Conservation (phyloP, 1,140 invertebrate species). For the Drosophila ananassae region DNA sequence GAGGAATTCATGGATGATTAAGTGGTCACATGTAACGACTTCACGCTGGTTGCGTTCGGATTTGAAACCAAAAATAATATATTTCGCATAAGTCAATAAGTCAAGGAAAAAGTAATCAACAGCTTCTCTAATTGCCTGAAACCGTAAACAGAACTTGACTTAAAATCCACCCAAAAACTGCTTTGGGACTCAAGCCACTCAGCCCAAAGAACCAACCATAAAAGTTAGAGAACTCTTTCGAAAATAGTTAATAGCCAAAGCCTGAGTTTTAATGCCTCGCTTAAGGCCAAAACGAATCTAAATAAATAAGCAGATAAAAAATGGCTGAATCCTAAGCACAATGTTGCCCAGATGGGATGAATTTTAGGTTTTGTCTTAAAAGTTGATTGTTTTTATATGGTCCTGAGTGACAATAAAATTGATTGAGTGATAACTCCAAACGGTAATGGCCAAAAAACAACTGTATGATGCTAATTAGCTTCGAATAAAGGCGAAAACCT, state of each 20-base stretch:
- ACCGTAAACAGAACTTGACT: constrained; percentile 26
- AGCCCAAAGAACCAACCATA: constrained; percentile 6
- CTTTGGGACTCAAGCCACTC: constrained; percentile 1
- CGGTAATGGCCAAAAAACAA: constrained; percentile 31
- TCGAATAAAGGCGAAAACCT: constrained; percentile 23
- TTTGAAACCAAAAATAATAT: not conserved
- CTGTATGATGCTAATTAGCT: constrained; percentile 65
- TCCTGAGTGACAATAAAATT: constrained; percentile 46
- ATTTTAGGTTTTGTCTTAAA: constrained; percentile 13
- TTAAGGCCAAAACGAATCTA: constrained; percentile 12
- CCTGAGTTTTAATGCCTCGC: constrained; percentile 44
- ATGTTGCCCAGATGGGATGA: constrained; percentile 22
- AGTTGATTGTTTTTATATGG: constrained; percentile 34
- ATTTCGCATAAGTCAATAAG: not conserved
- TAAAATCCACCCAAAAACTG: constrained; percentile 14
- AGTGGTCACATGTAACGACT: constrained; percentile 11
- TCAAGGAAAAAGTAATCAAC: not conserved
- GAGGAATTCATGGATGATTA: constrained; percentile 4
- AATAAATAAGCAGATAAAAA: constrained; percentile 10
- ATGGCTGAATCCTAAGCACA: constrained; percentile 21
- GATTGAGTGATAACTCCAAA: constrained; percentile 67
- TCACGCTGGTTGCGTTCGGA: not conserved
- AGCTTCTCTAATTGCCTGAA: constrained; percentile 13
- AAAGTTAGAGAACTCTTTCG: constrained; percentile 15
- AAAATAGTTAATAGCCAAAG: constrained; percentile 15